Evolutionary conservation across 1,140 invertebrate genomes (phyloP), one percentile per base, ranked within the genome.

Genomic region (Telenomus remus): DNA sequence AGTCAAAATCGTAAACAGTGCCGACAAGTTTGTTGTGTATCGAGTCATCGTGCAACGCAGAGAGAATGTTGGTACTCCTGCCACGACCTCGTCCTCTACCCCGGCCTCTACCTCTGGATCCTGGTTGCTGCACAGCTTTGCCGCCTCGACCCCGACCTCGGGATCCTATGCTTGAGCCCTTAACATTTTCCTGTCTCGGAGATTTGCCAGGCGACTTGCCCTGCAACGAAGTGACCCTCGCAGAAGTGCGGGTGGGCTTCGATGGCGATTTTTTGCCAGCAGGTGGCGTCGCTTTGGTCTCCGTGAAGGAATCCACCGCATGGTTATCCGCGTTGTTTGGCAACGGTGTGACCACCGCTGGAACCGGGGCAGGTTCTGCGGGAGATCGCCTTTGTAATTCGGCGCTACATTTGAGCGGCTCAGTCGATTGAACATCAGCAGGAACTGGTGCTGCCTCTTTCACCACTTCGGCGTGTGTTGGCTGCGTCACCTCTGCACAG

Each of bases 1-100:
- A 95, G 82, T 96, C 94, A 76, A 95, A 92, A 80, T 95, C 94
- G 73, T 96, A 97, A 0, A 96, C 95, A 0, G 95, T 96, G 1
- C 95, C 95, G 3, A 93, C 92, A 16, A 96, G 88, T 84, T 95
- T 95, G 79, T 92, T 94, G 55, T 92, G 91, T 43, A 93, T 93
- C 0, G 90, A 90, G 48, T 91, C 88, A 44, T 85, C 81, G 48
- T 87, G 81, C 15, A 87, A 83, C 46, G 61, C 78, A 79, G 85
- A 75, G 8, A 89, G 79, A 85, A 88, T 80, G 71, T 81, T 82
- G 55, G 80, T 76, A 56, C 81, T 84, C 63, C 91, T 80, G 34
- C 92, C 92, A 55, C 94, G 89, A 10, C 93, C 93, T 59, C 93
- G 89, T 14, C 94, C 94, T 14, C 94, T 86, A 4, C 93, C 93